Base-by-base conservation (phyloP, 1,140 invertebrate genomes). In the Lepidurus apus region DNA sequence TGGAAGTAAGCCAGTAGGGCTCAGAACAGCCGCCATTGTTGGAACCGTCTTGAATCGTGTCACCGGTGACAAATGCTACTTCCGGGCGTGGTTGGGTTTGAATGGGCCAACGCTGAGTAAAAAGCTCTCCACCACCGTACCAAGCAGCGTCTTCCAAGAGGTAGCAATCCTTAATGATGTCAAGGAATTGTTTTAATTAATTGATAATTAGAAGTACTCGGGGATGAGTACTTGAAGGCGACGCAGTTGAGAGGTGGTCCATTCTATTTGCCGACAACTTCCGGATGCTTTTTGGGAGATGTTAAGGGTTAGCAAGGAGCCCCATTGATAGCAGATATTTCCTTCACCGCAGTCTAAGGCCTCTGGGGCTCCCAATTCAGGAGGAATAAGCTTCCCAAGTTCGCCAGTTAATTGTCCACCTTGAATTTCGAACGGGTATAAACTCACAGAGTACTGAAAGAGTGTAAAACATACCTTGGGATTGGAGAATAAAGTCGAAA, bases 1-100 rank as follows among this genome's bases (percentile, higher is more conserved):
- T 85, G 17, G 91, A 91, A 76, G 88, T 91, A 1, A 94, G 82
- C 92, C 92, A 95, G 82, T 93, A 93, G 5, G 91, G 89, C 82
- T 94, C 93, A 0, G 89, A 85, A 1, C 94, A 84, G 7, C 88
- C 91, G 82, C 88, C 88, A 83, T 91, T 91, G 74, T 87, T 85
- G 7, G 85, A 85, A 82, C 91, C 89, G 74, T 90, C 65, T 73
- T 80, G 76, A 34, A 80, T 77, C 26, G 74, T 73, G 53, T 80
- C 77, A 13, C 47, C 65, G 7, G 78, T 81, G 6, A 78, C 53
- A 26, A 80, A 82, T 43, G 84, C 73, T 24, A 80, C 77, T 74
- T 83, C 82, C 10, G 43, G 17, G 0, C 82, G 79, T 3, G 81
- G 80, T 8, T 84, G 80, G 17, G 80, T 81, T 53, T 85, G 81